Conservation (phyloP, 1,140 invertebrate genomes). For the Palaemon carinicauda region DNA sequence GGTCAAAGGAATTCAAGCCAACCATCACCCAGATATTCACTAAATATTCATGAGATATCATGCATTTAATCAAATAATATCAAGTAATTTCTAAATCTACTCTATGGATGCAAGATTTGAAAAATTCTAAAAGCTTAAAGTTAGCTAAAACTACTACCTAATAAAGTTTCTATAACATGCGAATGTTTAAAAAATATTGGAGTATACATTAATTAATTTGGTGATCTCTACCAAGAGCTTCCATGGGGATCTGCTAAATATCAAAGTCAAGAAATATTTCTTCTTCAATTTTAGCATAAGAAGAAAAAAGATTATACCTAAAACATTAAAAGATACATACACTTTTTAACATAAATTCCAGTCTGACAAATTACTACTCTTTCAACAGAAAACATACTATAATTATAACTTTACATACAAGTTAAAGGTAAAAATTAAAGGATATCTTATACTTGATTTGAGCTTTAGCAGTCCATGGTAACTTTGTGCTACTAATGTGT, state of each 20-base stretch:
- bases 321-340: too few species aligned
- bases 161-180: constrained; percentile 34
- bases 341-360: too few species aligned
- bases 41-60: constrained; percentile 15
- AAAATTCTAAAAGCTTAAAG: constrained; percentile 46
- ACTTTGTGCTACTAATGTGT: constrained; percentile 50
- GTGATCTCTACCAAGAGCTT: constrained; percentile 42
- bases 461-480: constrained; percentile 30
- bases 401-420: not conserved
- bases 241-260: constrained; percentile 21
- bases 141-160: constrained; percentile 28
- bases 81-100: constrained; percentile 22
- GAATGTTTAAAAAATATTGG: constrained; percentile 43
- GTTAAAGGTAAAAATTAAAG: not conserved
- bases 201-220: constrained; percentile 44
- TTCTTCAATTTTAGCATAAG: too few species aligned
- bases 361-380: not conserved
- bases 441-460: constrained; percentile 12
- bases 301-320: too few species aligned
- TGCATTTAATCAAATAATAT: constrained; percentile 42
- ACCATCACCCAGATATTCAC: not conserved
- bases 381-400: not conserved
- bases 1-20: not conserved
- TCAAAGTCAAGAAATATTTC: constrained; percentile 9
- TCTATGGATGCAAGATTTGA: constrained; percentile 49